Base-by-base conservation (phyloP, 2,888 invertebrate species). In the Cheilosia grossa region DNA sequence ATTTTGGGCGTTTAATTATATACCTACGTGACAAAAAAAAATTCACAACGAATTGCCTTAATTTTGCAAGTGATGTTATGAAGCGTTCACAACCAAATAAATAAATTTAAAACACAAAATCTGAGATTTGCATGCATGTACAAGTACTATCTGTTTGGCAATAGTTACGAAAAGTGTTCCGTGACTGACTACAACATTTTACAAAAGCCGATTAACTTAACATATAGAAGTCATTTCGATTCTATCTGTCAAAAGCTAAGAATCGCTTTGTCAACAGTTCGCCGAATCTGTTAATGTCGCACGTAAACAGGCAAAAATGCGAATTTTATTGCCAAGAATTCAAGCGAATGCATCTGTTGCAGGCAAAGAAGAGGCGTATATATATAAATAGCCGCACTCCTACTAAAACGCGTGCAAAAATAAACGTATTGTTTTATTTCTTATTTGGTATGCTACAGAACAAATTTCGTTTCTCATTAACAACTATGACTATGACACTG, bases 381-480 rank as follows among this genome's bases (percentile, higher is more conserved):
- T 21, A 56, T 67, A 21, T 58, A 73, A 73, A 79, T 83, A 79
- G 73, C 79, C 82, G 69, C 78, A 79, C 81, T 69, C 82, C 82
- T 69, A 83, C 82, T 58, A 81, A 75, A 69, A 30, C 67, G 75
- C 54, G 42, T 69, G 69, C 75, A 64, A 70, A 75, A 82, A 83
- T 69, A 78, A 63, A 63, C 9, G 47, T 51, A 63, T 82, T 69
- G 73, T 81, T 67, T 37, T 67, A 42, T 74, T 53, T 67, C 44
- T 54, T 47, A 61, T 67, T 78, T 73, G 30, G 27, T 42, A 17
- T 30, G 69, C 44, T 17, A n/a, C 51, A 24, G 44, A 81, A 69
- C 37, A 44, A 56, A 63, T 75, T 63, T 19, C 10, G 33, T 56
- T 51, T 64, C n/a, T 58, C 51, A 58, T 33, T 51, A 30, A 51